A percentile compares a stretch with the other conserved stretches of the same genome.
Conservation (phyloP, 2,113 vertebrate genomes). For the Galemys pyrenaicus region DNA sequence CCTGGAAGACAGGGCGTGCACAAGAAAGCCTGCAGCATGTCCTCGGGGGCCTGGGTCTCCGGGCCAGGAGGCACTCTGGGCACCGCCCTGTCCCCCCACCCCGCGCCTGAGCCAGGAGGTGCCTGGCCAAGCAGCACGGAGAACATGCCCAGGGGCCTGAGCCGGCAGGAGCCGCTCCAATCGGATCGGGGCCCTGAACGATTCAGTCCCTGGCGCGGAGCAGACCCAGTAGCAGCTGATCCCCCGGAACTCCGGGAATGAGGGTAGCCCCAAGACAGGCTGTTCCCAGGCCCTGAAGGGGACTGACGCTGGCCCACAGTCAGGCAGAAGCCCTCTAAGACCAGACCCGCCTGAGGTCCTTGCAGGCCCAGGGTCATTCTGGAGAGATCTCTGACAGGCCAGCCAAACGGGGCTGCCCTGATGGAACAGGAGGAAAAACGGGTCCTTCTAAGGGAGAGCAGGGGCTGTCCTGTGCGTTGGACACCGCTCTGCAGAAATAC, state of each 20-base stretch:
- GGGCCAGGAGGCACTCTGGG: background rate
- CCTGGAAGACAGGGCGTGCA: constrained; percentile 81
- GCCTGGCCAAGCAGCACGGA: rapidly evolving
- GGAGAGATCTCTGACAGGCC: background rate
- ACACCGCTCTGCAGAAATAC: background rate
- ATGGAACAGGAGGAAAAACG: background rate
- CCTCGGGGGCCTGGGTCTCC: rapidly evolving
- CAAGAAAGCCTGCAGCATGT: rapidly evolving
- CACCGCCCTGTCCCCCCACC: rapidly evolving
- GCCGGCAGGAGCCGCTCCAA: background rate
- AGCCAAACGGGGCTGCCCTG: rapidly evolving
- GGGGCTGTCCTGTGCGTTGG: no score
- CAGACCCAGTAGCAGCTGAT: no score
- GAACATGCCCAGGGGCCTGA: rapidly evolving
- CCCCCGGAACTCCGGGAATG: no score
- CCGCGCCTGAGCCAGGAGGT: rapidly evolving
- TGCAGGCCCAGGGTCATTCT: background rate
- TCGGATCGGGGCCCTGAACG: no score
- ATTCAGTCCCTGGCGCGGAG: background rate
- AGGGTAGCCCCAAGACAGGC: background rate
- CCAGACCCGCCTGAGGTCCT: background rate
- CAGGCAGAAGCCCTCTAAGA: background rate
- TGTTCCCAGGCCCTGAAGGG: background rate
- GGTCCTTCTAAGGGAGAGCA: background rate
- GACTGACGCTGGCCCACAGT: background rate